phyloP scores from a whole-genome alignment of 2,113 vertebrate species.

The Oncorhynchus clarkii region DNA sequence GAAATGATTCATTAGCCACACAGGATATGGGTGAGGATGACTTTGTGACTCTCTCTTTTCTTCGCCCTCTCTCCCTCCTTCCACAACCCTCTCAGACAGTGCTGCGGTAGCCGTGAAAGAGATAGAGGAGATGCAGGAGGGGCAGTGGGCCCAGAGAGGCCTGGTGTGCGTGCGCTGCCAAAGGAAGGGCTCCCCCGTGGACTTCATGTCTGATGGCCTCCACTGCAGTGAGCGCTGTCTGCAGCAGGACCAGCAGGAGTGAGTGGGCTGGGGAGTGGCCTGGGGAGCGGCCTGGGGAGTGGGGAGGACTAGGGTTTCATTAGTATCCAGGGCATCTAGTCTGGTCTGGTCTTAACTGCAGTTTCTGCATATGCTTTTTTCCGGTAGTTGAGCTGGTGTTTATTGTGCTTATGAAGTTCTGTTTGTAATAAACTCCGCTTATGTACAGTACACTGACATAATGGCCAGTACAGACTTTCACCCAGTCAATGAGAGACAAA shows the following conservation, averaged over 20 bases:
- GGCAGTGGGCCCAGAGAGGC: slow-evolving; percentile 67
- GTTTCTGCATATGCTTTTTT: too few relatives aligned
- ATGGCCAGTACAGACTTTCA: too few relatives aligned
- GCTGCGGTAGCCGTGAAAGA: slow-evolving; percentile 29
- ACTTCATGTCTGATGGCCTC: slow-evolving; percentile 77
- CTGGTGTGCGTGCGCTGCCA: slow-evolving; percentile 82
- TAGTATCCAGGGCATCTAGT: too few relatives aligned
- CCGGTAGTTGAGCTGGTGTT: too few relatives aligned
- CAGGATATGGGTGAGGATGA: too few relatives aligned
- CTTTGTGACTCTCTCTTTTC: not conserved
- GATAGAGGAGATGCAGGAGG: slow-evolving; percentile 2
- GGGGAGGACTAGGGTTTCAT: too few relatives aligned
- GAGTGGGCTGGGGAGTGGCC: slow-evolving; percentile 51
- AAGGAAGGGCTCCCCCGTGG: slow-evolving; percentile 73
- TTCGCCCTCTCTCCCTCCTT: slow-evolving; percentile 15
- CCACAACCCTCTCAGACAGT: slow-evolving; percentile 71
- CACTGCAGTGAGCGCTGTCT: slow-evolving; percentile 81
- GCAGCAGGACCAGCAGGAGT: slow-evolving; percentile 79
- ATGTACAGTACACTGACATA: too few relatives aligned
- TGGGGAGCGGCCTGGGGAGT: not conserved
- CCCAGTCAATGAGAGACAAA: too few relatives aligned
- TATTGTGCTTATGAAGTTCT: too few relatives aligned
- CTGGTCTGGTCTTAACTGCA: too few relatives aligned
- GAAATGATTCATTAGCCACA: too few relatives aligned
- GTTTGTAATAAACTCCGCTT: too few relatives aligned